A percentile compares a stretch with the other conserved stretches of the same genome.
Evolutionary conservation across 2,113 vertebrate genomes (phyloP).

Genomic region (Asarcornis scutulata): DNA sequence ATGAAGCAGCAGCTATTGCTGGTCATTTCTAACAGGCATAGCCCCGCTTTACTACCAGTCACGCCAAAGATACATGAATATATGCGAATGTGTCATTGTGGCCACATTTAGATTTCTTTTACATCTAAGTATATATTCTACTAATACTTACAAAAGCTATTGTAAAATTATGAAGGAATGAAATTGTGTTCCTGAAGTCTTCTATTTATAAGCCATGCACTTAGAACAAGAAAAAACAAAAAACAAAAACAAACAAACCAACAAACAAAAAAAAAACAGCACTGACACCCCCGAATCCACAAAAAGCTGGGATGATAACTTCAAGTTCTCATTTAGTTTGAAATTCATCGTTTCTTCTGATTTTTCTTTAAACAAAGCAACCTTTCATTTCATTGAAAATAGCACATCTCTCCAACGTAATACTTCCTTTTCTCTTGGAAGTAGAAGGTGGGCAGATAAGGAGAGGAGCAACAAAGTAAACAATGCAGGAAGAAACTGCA

Average conservation of each 20-base stretch:
- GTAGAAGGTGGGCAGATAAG: background rate
- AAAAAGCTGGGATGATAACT: background rate
- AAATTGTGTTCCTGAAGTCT: background rate
- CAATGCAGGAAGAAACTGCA: background rate
- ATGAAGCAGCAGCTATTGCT: slow-evolving; percentile 30
- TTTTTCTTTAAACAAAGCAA: background rate
- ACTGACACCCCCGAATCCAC: background rate
- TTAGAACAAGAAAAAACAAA: background rate
- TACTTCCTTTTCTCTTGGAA: slow-evolving; percentile 12
- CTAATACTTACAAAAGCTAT: background rate
- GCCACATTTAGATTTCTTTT: background rate
- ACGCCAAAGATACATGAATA: fast-evolving
- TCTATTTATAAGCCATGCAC: background rate
- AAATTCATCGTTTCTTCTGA: background rate
- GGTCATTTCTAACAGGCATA: background rate
- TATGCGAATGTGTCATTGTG: background rate
- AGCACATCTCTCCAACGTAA: background rate
- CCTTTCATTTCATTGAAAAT: background rate
- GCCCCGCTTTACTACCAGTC: background rate
- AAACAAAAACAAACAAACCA: background rate
- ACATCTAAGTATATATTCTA: background rate
- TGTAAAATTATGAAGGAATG: background rate
- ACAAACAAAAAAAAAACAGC: background rate
- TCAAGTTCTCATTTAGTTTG: background rate
- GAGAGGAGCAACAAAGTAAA: background rate